phyloP scores from a whole-genome alignment of 1,140 invertebrate species.

The Philotrypesis tridentata region DNA sequence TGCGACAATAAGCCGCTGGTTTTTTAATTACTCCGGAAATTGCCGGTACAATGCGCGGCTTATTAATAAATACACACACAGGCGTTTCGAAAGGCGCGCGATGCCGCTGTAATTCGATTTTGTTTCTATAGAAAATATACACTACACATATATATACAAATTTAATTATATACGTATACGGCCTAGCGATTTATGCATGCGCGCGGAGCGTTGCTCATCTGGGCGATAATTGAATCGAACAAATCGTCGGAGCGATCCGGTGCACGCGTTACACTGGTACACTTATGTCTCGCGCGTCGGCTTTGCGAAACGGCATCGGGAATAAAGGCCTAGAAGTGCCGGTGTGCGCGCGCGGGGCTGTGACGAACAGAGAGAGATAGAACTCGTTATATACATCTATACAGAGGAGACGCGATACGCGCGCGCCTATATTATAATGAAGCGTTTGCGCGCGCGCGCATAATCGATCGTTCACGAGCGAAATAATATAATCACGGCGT shows the following conservation, averaged over 20 bases:
- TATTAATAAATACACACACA: too few relatives aligned
- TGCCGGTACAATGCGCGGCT: neutral
- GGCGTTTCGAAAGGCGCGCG: neutral
- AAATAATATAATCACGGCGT: too few relatives aligned
- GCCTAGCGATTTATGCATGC: too few relatives aligned
- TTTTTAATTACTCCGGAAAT: neutral
- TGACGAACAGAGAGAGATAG: slow-evolving; percentile 10
- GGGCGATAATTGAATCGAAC: slow-evolving; percentile 20
- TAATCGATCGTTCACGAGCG: neutral
- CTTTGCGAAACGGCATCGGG: neutral
- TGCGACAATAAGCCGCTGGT: neutral
- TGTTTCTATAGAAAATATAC: too few relatives aligned
- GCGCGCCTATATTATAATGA: neutral
- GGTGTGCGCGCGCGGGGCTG: too few relatives aligned
- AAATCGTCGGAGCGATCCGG: slow-evolving; percentile 17
- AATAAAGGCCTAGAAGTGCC: slow-evolving; percentile 17
- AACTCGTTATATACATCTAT: slow-evolving; percentile 18
- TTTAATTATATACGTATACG: neutral
- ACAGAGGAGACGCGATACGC: too few relatives aligned
- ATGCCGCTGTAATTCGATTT: neutral
- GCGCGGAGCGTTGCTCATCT: neutral
- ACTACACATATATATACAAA: neutral
- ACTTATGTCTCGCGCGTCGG: slow-evolving; percentile 24
- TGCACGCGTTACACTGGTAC: slow-evolving; percentile 4
- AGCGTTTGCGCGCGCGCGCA: neutral